A percentile compares a stretch with the other conserved stretches of the same genome.
These are phyloP conservation scores for Hylomyscus alleni DNA, from an alignment of 2,797 vertebrate genomes.

Conservation along the genomic window DNA sequence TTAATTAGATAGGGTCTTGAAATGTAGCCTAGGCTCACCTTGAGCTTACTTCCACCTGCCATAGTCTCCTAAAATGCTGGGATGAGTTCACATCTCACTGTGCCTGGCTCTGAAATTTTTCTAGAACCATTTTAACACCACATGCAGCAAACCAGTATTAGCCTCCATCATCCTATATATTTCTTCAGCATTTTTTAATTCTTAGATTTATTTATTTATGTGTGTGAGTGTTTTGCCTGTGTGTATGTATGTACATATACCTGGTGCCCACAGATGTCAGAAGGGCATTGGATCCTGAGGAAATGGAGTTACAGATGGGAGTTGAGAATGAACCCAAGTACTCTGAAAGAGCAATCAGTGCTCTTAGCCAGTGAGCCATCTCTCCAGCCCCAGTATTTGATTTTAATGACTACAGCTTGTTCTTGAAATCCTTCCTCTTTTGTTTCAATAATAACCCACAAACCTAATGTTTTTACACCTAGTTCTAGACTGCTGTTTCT, in stretches of 20 bases:
- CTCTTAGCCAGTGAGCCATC: not conserved
- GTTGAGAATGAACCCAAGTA: not conserved
- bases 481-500: not conserved
- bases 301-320: not conserved
- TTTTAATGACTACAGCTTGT: not conserved
- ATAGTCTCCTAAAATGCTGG: not conserved
- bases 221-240: not conserved
- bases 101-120: not conserved
- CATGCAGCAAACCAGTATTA: not conserved
- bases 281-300: not conserved
- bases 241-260: not conserved
- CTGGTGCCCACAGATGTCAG: not conserved
- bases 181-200: not conserved
- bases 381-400: not conserved
- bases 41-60: not conserved
- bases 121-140: not conserved
- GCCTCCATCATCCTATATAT: not conserved
- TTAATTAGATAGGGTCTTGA: not conserved
- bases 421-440: not conserved
- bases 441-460: not conserved
- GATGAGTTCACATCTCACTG: no score
- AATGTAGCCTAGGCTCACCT: not conserved
- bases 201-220: not conserved
- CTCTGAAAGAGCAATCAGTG: not conserved
- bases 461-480: not conserved